A percentile compares a stretch with the other conserved stretches of the same genome.
Conservation (phyloP, 2,113 vertebrate species). For the Bothrops jararaca region DNA sequence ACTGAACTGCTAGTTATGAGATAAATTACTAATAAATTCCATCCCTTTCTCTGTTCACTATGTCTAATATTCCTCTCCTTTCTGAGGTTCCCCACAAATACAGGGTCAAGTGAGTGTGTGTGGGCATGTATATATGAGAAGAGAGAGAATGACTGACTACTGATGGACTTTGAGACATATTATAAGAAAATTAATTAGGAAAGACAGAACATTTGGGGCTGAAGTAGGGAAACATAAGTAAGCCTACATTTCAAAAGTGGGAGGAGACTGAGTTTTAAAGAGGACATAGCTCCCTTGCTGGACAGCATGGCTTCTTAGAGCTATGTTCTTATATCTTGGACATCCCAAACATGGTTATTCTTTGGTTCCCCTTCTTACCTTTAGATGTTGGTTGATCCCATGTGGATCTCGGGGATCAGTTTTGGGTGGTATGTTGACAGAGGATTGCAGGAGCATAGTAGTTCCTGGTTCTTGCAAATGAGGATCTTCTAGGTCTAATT, state of each 20-base stretch:
- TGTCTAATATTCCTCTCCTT: background rate
- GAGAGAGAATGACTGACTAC: background rate
- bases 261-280: background rate
- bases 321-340: background rate
- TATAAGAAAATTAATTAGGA: background rate
- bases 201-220: background rate
- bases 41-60: background rate
- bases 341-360: too few relatives aligned
- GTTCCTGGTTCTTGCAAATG: constrained; percentile 52
- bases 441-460: constrained; percentile 9
- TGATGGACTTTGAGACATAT: background rate
- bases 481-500: constrained; percentile 62
- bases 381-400: constrained; percentile 75
- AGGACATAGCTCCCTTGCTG: background rate
- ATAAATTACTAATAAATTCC: background rate
- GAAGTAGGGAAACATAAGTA: background rate
- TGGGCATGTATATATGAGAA: background rate
- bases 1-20: background rate
- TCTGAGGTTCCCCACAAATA: background rate
- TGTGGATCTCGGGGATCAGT: constrained; percentile 67
- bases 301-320: too few relatives aligned
- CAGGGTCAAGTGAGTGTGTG: background rate
- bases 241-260: background rate
- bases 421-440: constrained; percentile 20
- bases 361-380: constrained; percentile 55